Percentiles rank a stretch among this genome's conserved stretches.
Conservation (phyloP, 1,140 invertebrate species). For the Panagrolaimus sp. region DNA sequence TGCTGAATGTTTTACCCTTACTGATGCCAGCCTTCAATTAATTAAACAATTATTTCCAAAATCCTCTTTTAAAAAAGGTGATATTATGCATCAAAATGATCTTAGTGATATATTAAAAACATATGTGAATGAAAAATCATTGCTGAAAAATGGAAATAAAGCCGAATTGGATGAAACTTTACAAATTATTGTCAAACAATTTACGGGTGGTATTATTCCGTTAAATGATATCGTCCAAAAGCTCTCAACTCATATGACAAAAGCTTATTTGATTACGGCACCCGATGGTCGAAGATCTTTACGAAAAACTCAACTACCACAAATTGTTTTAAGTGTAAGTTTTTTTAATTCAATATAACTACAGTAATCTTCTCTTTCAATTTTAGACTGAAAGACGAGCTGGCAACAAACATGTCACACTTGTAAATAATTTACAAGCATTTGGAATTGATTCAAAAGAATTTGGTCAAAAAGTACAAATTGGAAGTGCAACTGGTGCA, state of each 20-base stretch:
- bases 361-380: conserved; percentile 17
- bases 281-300: conserved; percentile 30
- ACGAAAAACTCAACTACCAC: conserved; percentile 19
- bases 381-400: conserved; percentile 40
- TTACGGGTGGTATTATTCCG: conserved; percentile 23
- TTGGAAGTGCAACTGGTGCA: conserved; percentile 39
- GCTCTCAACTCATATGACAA: conserved; percentile 29
- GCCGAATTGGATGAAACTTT: conserved; percentile 31
- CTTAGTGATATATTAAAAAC: conserved; percentile 25
- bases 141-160: conserved; percentile 14
- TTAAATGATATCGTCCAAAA: conserved; percentile 38
- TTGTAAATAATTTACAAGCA: conserved; percentile 34
- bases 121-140: conserved; percentile 20
- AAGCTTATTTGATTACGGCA: conserved; percentile 27
- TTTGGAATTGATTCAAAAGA: conserved; percentile 41
- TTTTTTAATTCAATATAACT: not conserved
- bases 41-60: conserved; percentile 13
- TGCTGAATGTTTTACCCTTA: conserved; percentile 38
- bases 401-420: conserved; percentile 43
- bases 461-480: conserved; percentile 30
- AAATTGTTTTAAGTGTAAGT: conserved; percentile 28
- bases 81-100: conserved; percentile 32
- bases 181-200: conserved; percentile 31
- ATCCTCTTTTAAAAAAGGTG: conserved; percentile 21
- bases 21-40: conserved; percentile 32